Evolutionary conservation across 2,888 invertebrate species (phyloP).

Genomic region (Drosophila neotestacea): DNA sequence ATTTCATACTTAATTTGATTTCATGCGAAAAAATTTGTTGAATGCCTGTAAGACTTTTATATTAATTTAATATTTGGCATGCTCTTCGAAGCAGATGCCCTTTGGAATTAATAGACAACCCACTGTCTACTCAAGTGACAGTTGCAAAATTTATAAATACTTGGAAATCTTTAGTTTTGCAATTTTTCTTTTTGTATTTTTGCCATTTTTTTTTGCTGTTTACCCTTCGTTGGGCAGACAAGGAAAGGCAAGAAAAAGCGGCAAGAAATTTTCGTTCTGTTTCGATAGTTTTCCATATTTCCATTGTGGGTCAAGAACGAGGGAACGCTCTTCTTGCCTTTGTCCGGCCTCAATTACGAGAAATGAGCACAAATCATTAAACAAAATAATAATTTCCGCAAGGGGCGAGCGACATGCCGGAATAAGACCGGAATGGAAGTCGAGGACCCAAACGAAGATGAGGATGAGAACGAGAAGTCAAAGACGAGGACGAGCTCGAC

Average conservation of each 20-base stretch:
- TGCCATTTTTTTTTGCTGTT: constrained; percentile 36
- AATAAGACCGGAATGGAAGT: constrained; percentile 54
- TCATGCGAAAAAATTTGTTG: constrained; percentile 17
- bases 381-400: constrained; percentile 82
- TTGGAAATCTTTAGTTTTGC: constrained; percentile 34
- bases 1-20: constrained; percentile 26
- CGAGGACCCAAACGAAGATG: constrained; percentile 18
- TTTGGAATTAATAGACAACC: constrained; percentile 69
- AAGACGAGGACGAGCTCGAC: constrained; percentile 39
- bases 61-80: constrained; percentile 32
- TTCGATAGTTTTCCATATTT: constrained; percentile 68
- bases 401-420: constrained; percentile 52
- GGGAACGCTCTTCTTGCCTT: constrained; percentile 19
- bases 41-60: constrained; percentile 30
- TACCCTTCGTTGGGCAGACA: constrained; percentile 47
- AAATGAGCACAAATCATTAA: constrained; percentile 81
- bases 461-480: background rate
- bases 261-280: constrained; percentile 38
- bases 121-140: constrained; percentile 59
- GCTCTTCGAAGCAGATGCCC: constrained; percentile 23
- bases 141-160: constrained; percentile 52
- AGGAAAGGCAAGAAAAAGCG: constrained; percentile 11
- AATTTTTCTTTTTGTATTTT: constrained; percentile 5
- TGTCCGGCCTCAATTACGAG: constrained; percentile 70
- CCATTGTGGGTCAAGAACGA: constrained; percentile 69